A percentile compares a stretch with the other conserved stretches of the same genome.
These are phyloP conservation scores for Montipora capricornis DNA, from an alignment of 64 coral and sea anemone species.

Conservation along the genomic window DNA sequence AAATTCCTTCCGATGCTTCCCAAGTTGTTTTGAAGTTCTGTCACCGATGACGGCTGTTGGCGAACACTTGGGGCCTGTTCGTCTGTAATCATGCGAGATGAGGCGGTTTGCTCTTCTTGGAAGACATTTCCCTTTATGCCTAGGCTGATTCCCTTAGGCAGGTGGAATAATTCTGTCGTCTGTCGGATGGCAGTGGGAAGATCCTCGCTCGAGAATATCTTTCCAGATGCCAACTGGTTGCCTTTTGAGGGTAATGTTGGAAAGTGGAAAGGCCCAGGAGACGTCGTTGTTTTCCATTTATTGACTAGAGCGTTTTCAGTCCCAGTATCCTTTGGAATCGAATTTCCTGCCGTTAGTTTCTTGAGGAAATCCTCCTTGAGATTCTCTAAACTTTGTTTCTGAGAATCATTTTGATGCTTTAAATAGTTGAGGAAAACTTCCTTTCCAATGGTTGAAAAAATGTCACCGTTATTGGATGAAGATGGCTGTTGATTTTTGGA, in stretches of 20 bases:
- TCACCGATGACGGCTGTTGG: background rate
- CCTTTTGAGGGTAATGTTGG: slow-evolving; percentile 28
- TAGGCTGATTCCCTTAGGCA: background rate
- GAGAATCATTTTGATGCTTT: slow-evolving; percentile 14
- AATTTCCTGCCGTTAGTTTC: background rate
- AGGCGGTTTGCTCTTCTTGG: background rate
- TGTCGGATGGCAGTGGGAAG: background rate
- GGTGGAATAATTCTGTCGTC: background rate
- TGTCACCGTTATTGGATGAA: background rate
- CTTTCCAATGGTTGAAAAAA: slow-evolving; percentile 11
- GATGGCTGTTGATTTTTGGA: background rate
- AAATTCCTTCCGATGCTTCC: background rate
- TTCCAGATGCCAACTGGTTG: slow-evolving; percentile 13
- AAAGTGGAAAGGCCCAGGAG: background rate
- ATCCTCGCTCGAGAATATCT: background rate
- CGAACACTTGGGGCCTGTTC: background rate
- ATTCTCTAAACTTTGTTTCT: background rate
- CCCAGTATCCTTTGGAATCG: background rate
- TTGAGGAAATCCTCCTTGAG: slow-evolving; percentile 18
- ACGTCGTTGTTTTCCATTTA: background rate
- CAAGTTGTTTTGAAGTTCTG: background rate
- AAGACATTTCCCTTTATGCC: slow-evolving; percentile 12
- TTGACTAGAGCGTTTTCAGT: background rate
- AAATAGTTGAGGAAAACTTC: slow-evolving; percentile 29
- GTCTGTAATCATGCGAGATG: slow-evolving; percentile 11